A percentile compares a stretch with the other conserved stretches of the same genome.
phyloP scores from a whole-genome alignment of 2,888 invertebrate species.

The Deilephila porcellus region DNA sequence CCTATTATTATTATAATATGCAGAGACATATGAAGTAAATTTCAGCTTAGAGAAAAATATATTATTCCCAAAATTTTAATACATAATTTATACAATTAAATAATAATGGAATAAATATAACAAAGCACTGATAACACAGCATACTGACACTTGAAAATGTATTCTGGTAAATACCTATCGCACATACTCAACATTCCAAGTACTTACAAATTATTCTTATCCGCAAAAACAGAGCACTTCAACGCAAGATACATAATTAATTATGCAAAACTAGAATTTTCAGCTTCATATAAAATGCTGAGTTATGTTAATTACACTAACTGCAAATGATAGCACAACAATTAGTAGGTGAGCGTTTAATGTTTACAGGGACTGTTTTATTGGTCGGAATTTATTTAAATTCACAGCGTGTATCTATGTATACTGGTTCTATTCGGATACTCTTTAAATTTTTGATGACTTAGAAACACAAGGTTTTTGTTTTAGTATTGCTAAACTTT shows the following conservation, averaged over 20 bases:
- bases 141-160: neutral
- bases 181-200: neutral
- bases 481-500: too few species aligned
- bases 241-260: conserved; percentile 18
- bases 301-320: conserved; percentile 21
- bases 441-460: too few species aligned
- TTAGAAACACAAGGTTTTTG: too few species aligned
- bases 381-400: conserved; percentile 7
- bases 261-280: conserved; percentile 23
- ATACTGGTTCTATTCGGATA: neutral
- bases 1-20: too few species aligned
- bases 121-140: neutral
- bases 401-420: neutral
- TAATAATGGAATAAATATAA: neutral
- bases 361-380: conserved; percentile 3
- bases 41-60: too few species aligned
- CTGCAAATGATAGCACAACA: conserved; percentile 15
- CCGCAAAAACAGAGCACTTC: conserved; percentile 17
- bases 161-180: neutral
- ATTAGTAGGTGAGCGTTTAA: conserved; percentile 15
- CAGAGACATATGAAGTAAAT: too few species aligned
- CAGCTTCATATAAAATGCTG: conserved; percentile 19
- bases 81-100: too few species aligned
- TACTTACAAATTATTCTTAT: conserved; percentile 18
- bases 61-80: too few species aligned